Conservation (phyloP, 2,113 vertebrate species). For the Anseranas semipalmata region DNA sequence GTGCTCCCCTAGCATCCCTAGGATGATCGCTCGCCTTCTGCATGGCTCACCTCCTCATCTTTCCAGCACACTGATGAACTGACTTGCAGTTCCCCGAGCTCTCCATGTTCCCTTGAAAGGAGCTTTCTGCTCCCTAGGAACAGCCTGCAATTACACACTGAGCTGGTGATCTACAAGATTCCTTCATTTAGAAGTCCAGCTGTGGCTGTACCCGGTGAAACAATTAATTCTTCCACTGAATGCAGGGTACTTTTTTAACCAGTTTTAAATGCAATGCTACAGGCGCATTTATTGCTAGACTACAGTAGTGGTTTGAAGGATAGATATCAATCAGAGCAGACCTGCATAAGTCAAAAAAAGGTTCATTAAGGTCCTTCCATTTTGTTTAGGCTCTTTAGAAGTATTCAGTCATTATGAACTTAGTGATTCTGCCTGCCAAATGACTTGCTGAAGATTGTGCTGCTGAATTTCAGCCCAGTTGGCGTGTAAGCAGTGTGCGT, state of each 20-base stretch:
- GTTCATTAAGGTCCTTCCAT: constrained; percentile 63
- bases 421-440: constrained; percentile 68
- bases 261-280: background rate
- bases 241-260: accelerated
- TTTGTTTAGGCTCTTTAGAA: constrained; percentile 58
- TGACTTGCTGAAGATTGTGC: constrained; percentile 63
- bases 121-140: background rate
- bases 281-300: constrained; percentile 17
- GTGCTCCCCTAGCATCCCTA: background rate
- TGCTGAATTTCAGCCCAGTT: constrained; percentile 69
- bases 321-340: constrained; percentile 58
- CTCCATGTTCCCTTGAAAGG: background rate
- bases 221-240: constrained; percentile 6
- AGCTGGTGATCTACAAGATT: background rate
- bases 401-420: constrained; percentile 62
- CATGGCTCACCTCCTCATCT: background rate
- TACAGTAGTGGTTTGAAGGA: constrained; percentile 33
- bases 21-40: background rate
- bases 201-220: constrained; percentile 21
- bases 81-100: background rate
- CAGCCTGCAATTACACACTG: background rate
- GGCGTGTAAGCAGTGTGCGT: constrained; percentile 8
- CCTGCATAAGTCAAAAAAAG: constrained; percentile 52
- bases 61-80: background rate
- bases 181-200: constrained; percentile 13